Base-by-base conservation (phyloP, 2,888 invertebrate genomes). In the Troilus luridus region DNA sequence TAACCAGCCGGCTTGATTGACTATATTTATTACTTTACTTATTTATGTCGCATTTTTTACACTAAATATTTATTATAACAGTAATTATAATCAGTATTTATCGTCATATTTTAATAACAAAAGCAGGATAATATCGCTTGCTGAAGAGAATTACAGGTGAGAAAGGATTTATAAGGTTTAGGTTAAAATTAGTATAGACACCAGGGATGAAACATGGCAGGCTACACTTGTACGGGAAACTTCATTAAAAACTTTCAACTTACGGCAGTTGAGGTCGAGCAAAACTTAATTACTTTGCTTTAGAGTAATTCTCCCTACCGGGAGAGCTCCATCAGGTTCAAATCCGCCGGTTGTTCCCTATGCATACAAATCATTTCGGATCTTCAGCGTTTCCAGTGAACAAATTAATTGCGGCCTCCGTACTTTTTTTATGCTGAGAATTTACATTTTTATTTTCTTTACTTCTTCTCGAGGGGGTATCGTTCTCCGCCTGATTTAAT, bases 191-290 rank as follows among this genome's bases (percentile, higher is more conserved):
- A 85, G 85, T 58, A 85, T 85, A 85, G 85, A 85, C 85, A 85
- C 85, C 19, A n/a, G 11, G 11, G 56, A n/a, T 56, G n/a, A 85
- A 58, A 85, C 85, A 85, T 58, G 85, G n/a, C 56, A 56, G 85
- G 21, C 11, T 56, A 85, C 85, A 85, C 56, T 56, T 85, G 56
- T 56, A 85, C 85, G 54, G 85, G 5, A 0, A 85, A 85, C 85
- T 85, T 85, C 85, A 85, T 85, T 85, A 85, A 85, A 85, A 85
- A 85, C 56, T 85, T 85, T 85, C 58, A 85, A 85, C n/a, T 85
- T 85, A 85, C 85, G 56, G 85, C 85, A 85, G 85, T 85, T 85
- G 56, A 85, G 85, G 85, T 85, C 56, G n/a, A 56, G 56, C 85
- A n/a, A 85, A 85, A 85, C 56, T 58, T 85, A 85, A 85, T 85